Base-by-base conservation (phyloP, 2,113 vertebrate species). In the Oxyruncus cristatus region DNA sequence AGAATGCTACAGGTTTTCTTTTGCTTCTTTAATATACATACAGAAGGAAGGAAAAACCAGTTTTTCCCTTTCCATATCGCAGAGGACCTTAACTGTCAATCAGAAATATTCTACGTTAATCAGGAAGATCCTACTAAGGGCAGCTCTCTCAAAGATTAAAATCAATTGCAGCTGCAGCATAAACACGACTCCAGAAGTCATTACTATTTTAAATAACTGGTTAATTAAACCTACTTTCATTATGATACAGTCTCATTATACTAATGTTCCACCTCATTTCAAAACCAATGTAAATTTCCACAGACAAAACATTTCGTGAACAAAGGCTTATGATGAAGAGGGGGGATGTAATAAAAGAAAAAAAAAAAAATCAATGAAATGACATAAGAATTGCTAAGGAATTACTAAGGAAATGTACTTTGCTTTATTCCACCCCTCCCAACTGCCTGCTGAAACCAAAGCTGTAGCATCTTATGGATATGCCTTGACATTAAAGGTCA, bases 191-290 rank as follows among this genome's bases (percentile, higher is more conserved):
- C 73, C 76, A 49, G 6, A 88, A 96, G 88, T 68, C 88, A 93
- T 80, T 80, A 52, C 67, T 94, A 52, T 33, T 96, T 96, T 61
- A 96, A 95, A 95, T 68, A 91, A 74, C 67, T 66, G 33, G 53
- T 62, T 95, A 94, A 85, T 96, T 95, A 94, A 83, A 67, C 39
- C 24, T 90, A 33, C 81, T 90, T 90, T 92, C 59, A 72, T 96
- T 83, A 83, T 3, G 20, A 94, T 74, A 77, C 74, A 78, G 89
- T 52, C 81, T 89, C 59, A 83, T 94, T 93, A 94, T 27, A 92
- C 39, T 90, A 94, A 83, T 77, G 67, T 58, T 83, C 59, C n/a
- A 81, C 65, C 68, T 88, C 19, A 83, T 80, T 95, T 90, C 42
- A 90, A 93, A 94, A 76, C 58, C 13, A 53, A 89, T 62, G 55